These are phyloP conservation scores for Muntiacus reevesi DNA, from an alignment of 2,113 vertebrate species.

Conservation along the genomic window DNA sequence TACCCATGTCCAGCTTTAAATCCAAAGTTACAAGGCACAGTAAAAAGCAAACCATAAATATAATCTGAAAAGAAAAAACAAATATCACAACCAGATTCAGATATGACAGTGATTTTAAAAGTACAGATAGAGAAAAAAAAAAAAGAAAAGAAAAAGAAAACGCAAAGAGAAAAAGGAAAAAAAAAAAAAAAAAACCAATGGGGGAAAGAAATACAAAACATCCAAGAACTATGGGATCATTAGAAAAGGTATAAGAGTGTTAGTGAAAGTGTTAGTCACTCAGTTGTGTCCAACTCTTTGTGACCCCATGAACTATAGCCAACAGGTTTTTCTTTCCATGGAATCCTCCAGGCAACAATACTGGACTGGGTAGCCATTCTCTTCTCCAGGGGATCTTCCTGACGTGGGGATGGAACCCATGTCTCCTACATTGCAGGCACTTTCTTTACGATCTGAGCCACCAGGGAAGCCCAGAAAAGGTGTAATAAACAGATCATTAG, in stretches of 20 bases:
- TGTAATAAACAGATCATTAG: background rate
- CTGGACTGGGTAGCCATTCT: background rate
- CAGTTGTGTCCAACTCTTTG: background rate
- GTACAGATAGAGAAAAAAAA: background rate
- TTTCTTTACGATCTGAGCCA: background rate
- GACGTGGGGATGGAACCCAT: background rate
- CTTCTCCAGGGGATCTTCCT: background rate
- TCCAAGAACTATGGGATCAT: background rate
- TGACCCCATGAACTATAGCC: background rate
- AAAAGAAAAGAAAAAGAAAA: background rate
- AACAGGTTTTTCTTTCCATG: background rate
- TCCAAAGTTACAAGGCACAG: background rate
- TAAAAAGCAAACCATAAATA: background rate
- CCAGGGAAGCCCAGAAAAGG: background rate
- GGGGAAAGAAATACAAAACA: background rate
- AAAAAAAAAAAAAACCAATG: background rate
- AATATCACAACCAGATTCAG: background rate
- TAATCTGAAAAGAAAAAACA: background rate
- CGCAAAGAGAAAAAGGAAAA: background rate
- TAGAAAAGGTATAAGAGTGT: background rate
- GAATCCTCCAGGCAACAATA: background rate
- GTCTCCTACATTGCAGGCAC: background rate
- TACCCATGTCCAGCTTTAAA: background rate
- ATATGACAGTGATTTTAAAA: background rate
- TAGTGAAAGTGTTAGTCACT: background rate